phyloP scores from a whole-genome alignment of 2,888 invertebrate species.

The Coenonympha glycerion region DNA sequence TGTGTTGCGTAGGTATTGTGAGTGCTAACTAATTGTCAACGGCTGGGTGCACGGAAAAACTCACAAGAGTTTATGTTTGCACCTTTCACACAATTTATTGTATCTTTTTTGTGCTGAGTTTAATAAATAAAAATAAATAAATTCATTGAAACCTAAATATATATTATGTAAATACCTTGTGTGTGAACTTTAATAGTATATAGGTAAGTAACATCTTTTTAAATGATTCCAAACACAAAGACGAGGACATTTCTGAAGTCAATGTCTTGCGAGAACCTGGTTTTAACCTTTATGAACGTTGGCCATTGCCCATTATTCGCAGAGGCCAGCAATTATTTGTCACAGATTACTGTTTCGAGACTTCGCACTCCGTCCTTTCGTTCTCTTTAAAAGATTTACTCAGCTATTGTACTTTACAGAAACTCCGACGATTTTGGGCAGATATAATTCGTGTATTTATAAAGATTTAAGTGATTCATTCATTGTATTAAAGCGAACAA shows the following conservation, averaged over 20 bases:
- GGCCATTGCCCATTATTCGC: conserved; percentile 33
- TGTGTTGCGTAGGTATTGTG: no score
- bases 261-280: conserved; percentile 30
- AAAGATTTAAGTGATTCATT: conserved; percentile 8
- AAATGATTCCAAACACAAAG: neutral
- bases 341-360: conserved; percentile 23
- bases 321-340: conserved; percentile 38
- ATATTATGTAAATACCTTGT: no score
- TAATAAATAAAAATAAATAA: no score
- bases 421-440: conserved; percentile 2
- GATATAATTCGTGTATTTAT: conserved; percentile 11
- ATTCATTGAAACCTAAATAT: no score
- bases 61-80: no score
- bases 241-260: conserved; percentile 13
- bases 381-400: conserved; percentile 18
- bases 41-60: no score
- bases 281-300: conserved; percentile 45
- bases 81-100: no score
- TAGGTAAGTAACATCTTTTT: neutral
- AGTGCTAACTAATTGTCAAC: no score
- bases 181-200: no score
- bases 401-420: conserved; percentile 15
- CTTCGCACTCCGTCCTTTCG: conserved; percentile 13
- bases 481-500: conserved; percentile 10
- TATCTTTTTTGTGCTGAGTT: no score